These are phyloP conservation scores for Belgica antarctica DNA, from an alignment of 2,888 invertebrate species.

Conservation along the genomic window DNA sequence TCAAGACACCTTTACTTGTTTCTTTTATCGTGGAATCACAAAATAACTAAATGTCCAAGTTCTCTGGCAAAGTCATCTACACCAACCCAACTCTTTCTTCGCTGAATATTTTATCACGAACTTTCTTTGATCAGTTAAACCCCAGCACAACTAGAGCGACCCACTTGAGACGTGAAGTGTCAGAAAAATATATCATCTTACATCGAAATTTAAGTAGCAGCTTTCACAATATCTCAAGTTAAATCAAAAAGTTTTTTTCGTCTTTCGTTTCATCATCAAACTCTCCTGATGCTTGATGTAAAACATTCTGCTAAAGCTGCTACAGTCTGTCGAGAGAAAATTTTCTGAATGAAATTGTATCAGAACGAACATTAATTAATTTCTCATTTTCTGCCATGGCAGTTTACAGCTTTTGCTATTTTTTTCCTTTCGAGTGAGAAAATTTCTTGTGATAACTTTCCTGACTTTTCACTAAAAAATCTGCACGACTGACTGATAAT, in stretches of 20 bases:
- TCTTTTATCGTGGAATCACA: too few relatives aligned
- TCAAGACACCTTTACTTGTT: too few relatives aligned
- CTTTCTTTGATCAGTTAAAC: too few relatives aligned
- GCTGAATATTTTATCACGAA: too few relatives aligned
- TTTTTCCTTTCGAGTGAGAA: neutral
- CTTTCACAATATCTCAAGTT: neutral
- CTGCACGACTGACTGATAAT: conserved; percentile 12
- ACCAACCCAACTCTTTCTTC: too few relatives aligned
- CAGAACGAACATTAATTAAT: conserved; percentile 27
- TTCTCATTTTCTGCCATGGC: conserved; percentile 21
- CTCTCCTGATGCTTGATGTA: conserved; percentile 6
- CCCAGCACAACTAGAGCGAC: too few relatives aligned
- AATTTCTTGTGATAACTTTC: too few relatives aligned
- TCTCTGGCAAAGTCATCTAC: too few relatives aligned
- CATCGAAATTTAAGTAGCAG: conserved; percentile 24
- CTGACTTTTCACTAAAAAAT: too few relatives aligned
- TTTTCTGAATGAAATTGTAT: conserved; percentile 1
- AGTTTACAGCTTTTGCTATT: neutral
- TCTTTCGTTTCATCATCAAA: neutral
- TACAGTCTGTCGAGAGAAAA: neutral
- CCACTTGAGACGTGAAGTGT: too few relatives aligned
- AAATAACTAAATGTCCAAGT: too few relatives aligned
- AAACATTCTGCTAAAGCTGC: conserved; percentile 11
- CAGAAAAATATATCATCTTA: conserved; percentile 44
- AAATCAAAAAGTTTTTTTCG: conserved; percentile 26